Base-by-base conservation (phyloP, 2,113 vertebrate species). In the Chelonoidis abingdonii region DNA sequence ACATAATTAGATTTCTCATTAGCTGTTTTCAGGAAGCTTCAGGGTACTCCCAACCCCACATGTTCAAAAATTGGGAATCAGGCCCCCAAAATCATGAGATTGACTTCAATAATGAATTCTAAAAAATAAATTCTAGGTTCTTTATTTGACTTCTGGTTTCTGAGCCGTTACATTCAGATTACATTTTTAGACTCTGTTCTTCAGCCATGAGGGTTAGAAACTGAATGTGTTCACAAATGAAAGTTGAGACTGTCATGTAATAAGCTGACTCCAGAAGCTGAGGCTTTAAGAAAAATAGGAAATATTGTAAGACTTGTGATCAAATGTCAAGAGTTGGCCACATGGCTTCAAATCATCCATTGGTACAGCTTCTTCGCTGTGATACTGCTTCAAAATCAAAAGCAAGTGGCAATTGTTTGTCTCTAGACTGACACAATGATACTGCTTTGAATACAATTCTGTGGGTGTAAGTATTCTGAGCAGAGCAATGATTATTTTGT, bases 291-390 rank as follows among this genome's bases (percentile, higher is more conserved):
- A 19, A n/a, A 89, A 38, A 22, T n/a, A 9, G n/a, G 22, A 87
- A 86, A n/a, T 12, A 52, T 6, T 1, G 0, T 44, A 56, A 57
- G 90, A 49, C 25, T 78, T 47, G 44, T 25, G 25, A 29, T 16
- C 25, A 78, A 10, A 27, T 10, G 65, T 72, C 31, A 76, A 78
- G 12, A 10, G 38, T 87, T 89, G 9, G 57, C n/a, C 88, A 47
- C 14, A 54, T 14, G 59, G 83, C 79, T 81, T 91, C 72, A 41
- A 52, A 78, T 72, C 38, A 62, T 35, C 10, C 0, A 0, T 62
- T 38, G 16, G 49, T 81, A 38, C 75, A 65, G 53, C 5, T 72
- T 78, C 17, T 1, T 83, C 16, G 5, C 16, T 80, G 38, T 31
- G 38, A 11, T 4, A 0, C 53, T 80, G 62, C 62, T 89, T 44